phyloP scores from a whole-genome alignment of 2,113 vertebrate genomes.

The Menidia beryllina region DNA sequence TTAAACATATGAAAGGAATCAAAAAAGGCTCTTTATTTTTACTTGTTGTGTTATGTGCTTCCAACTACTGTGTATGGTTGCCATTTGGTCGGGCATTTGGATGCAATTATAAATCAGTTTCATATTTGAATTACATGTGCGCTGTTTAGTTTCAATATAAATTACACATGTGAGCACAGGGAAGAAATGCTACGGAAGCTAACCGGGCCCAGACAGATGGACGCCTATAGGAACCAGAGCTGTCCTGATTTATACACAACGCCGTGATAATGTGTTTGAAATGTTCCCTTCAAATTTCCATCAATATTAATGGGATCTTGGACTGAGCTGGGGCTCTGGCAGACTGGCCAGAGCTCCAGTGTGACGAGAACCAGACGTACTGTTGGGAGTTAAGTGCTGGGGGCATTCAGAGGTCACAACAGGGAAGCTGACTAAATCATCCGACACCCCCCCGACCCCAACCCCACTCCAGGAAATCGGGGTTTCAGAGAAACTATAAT shows the following conservation, averaged over 20 bases:
- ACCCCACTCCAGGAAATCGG: conserved; percentile 54
- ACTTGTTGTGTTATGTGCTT: too few relatives aligned
- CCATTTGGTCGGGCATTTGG: background rate
- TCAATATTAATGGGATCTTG: conserved; percentile 73
- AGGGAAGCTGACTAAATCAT: conserved; percentile 53
- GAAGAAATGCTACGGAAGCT: background rate
- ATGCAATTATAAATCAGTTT: background rate
- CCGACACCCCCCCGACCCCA: conserved; percentile 3
- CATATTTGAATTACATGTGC: background rate
- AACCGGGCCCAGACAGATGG: background rate
- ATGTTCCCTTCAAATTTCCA: too few relatives aligned
- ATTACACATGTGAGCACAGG: background rate
- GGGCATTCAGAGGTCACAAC: conserved; percentile 73
- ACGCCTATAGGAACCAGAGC: background rate
- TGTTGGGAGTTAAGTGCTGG: conserved; percentile 61
- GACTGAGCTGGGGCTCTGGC: conserved; percentile 17
- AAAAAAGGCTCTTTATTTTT: too few relatives aligned
- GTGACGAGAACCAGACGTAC: conserved; percentile 35
- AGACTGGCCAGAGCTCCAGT: conserved; percentile 41
- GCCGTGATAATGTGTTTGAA: conserved; percentile 51
- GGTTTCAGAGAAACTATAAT: conserved; percentile 36
- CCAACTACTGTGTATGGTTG: too few relatives aligned
- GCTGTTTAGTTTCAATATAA: conserved; percentile 2
- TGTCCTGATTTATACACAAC: conserved; percentile 39
- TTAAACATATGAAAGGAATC: too few relatives aligned